Conservation (phyloP, 2,797 vertebrate species). For the Sebastes elongatus region DNA sequence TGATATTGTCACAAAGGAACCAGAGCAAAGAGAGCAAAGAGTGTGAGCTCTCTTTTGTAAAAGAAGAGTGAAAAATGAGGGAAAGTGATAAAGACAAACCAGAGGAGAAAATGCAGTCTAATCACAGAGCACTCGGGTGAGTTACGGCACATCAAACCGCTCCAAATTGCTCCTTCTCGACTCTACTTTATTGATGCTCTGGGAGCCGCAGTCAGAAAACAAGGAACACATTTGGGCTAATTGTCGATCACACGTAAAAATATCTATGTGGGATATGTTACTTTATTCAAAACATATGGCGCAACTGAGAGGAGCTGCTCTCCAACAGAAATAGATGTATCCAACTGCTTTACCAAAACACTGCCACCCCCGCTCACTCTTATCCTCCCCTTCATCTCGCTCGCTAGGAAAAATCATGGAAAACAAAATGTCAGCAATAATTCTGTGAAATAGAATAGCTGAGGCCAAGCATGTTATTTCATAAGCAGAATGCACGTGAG, state of each 20-base stretch:
- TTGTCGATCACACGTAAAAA: conserved; percentile 54
- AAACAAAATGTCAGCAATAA: conserved; percentile 79
- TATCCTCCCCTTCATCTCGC: conserved; percentile 39
- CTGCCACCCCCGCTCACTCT: conserved; percentile 12
- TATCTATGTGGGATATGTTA: conserved; percentile 49
- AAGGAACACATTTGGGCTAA: conserved; percentile 53
- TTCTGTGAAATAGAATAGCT: conserved; percentile 69
- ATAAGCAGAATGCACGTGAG: conserved; percentile 62
- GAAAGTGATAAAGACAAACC: conserved; percentile 62
- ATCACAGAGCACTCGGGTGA: conserved; percentile 53
- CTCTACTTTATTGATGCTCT: conserved; percentile 49
- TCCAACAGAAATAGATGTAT: conserved; percentile 30
- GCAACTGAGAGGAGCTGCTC: conserved; percentile 20
- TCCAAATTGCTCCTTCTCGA: conserved; percentile 41
- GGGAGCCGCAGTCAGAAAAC: conserved; percentile 50
- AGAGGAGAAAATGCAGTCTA: conserved; percentile 53
- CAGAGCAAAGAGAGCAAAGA: conserved; percentile 23
- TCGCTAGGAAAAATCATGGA: conserved; percentile 62
- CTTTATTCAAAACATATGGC: conserved; percentile 57
- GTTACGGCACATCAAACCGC: conserved; percentile 59
- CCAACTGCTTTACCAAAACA: conserved; percentile 46
- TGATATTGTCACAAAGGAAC: conserved; percentile 30
- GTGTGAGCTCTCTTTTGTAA: conserved; percentile 31
- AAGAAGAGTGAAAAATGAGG: conserved; percentile 37
- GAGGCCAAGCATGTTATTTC: conserved; percentile 68